Evolutionary conservation across 1,140 invertebrate genomes (phyloP).

Genomic region (Drosophila repletoides): DNA sequence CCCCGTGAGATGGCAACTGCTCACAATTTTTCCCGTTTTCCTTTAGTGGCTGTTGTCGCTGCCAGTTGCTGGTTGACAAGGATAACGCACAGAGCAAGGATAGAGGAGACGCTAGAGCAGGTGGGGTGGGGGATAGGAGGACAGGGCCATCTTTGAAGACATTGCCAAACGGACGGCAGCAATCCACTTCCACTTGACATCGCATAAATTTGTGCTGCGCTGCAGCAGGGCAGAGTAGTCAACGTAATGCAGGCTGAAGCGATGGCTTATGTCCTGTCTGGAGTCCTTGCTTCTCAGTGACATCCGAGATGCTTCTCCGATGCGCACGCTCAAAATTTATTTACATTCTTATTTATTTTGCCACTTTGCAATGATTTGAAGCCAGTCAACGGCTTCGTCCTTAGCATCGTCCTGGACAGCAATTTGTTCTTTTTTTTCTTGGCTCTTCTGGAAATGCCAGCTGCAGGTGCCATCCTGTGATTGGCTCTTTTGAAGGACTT

Average conservation of each 20-base stretch:
- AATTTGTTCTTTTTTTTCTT: constrained; percentile 13
- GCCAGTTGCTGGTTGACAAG: constrained; percentile 22
- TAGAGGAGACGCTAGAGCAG: too few relatives aligned
- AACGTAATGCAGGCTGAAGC: constrained; percentile 30
- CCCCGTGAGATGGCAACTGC: constrained; percentile 18
- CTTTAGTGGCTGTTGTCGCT: not conserved
- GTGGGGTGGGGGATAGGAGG: too few relatives aligned
- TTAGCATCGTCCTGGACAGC: constrained; percentile 6
- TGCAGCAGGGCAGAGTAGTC: constrained; percentile 13
- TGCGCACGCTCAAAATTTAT: constrained; percentile 58
- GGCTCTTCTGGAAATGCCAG: constrained; percentile 1
- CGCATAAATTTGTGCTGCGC: constrained; percentile 54
- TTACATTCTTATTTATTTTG: constrained; percentile 68
- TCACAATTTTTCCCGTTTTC: constrained; percentile 8
- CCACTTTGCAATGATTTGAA: constrained; percentile 62
- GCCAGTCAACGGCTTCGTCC: not conserved
- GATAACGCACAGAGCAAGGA: constrained; percentile 15
- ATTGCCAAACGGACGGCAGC: constrained; percentile 20
- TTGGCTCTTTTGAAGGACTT: too few relatives aligned
- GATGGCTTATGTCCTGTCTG: constrained; percentile 57
- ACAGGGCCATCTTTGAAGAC: constrained; percentile 1
- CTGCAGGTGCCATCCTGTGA: too few relatives aligned
- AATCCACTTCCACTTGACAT: constrained; percentile 45
- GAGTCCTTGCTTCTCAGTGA: constrained; percentile 9
- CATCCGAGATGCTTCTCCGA: constrained; percentile 1